Evolutionary conservation across 2,797 vertebrate species (phyloP).

Genomic region (Threskiornis aethiopicus): DNA sequence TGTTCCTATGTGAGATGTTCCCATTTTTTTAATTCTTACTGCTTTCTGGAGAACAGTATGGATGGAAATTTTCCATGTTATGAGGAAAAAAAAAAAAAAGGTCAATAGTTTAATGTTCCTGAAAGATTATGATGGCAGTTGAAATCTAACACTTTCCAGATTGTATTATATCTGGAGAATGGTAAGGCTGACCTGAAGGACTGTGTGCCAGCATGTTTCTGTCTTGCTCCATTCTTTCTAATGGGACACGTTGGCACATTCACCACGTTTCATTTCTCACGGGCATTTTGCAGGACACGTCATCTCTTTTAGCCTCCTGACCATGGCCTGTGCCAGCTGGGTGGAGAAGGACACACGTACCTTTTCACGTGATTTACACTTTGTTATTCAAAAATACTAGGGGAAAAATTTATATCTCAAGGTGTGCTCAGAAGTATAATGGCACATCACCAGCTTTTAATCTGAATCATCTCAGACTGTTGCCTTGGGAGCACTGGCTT

Average conservation of each 20-base stretch:
- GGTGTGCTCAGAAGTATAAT: background rate
- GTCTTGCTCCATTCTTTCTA: background rate
- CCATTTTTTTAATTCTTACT: background rate
- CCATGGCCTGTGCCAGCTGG: background rate
- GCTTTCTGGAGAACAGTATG: background rate
- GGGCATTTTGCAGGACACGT: background rate
- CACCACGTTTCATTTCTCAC: background rate
- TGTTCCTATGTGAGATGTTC: background rate
- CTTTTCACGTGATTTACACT: background rate
- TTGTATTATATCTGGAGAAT: background rate
- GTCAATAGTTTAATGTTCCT: background rate
- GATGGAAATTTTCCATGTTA: background rate
- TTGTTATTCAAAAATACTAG: background rate
- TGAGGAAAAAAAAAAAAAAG: background rate
- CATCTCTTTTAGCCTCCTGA: background rate
- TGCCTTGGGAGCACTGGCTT: background rate
- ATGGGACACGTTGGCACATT: rapidly evolving
- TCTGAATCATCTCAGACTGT: background rate
- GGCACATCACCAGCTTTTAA: background rate
- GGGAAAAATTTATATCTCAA: background rate
- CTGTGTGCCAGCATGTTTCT: background rate
- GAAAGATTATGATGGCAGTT: background rate
- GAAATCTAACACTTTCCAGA: background rate
- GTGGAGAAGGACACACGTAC: background rate
- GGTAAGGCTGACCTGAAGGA: background rate